Evolutionary conservation across 2,113 vertebrate species (phyloP), one percentile per base, ranked within the genome.

Genomic region (Setophaga coronata): DNA sequence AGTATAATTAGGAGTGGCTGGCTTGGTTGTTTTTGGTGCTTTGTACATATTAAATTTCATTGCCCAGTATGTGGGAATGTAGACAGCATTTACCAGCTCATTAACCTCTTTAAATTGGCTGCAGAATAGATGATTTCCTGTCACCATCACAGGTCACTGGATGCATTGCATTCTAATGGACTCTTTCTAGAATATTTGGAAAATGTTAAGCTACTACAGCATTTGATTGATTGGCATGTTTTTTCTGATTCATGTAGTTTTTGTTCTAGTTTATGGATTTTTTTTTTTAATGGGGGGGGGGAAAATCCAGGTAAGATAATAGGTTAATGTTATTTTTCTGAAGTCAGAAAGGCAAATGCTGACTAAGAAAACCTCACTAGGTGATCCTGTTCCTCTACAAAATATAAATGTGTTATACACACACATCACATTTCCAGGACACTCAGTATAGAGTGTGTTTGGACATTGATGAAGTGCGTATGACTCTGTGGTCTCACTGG

Each of bases 11-110:
- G 73, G 58, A 88, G 70, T 69, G 85, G 33, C 76, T 93, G 79
- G 38, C 38, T 73, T 86, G 74, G 58, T 54, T 90, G 71, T 36
- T 93, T 83, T 77, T 80, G 62, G 25, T 94, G 54, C 76, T 94
- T 90, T 82, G 51, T 82, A 36, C 31, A 9, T 94, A 90, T 89
- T 93, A 71, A 89, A n/a, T 95, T 97, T 95, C 95, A 93, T 81
- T 95, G 86, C 80, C 54, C 53, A 45, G 21, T 89, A 77, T 86
- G 86, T 93, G 91, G 92, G 95, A 92, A 92, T 28, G 54, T 78
- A 90, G 95, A 90, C 82, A 87, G 64, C 66, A 50, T 95, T 97
- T 96, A 62, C 86, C 95, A 93, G 89, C 86, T 95, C 92, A 96
- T 97, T 95, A 96, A 96, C 71, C 86, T 95, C 79, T 88, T 88